Base-by-base conservation (phyloP, 2,113 vertebrate genomes). In the Mustela lutreola region DNA sequence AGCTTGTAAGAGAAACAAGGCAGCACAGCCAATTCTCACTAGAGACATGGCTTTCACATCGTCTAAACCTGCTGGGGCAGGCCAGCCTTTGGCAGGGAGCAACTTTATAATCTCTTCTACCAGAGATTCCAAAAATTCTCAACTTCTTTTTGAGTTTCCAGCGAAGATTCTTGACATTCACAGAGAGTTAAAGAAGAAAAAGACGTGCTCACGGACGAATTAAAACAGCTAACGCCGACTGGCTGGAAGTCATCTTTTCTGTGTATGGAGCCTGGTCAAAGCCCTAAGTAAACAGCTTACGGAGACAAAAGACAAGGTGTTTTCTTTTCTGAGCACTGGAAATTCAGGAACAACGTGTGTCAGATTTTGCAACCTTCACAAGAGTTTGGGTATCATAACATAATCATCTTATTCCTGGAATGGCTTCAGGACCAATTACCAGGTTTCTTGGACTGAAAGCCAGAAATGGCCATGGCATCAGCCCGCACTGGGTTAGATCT, bases 291-390 rank as follows among this genome's bases (percentile, higher is more conserved):
- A 98, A 97, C 75, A 97, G 83, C n/a, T 76, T 31, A 21, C 0
- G 4, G 94, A 95, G 63, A 95, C 95, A 96, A 95, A 96, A 95
- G 91, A 62, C 39, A 62, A 96, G 63, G 42, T 94, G 81, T 88
- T 97, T 95, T 95, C 53, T 88, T 92, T 93, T 63, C 62, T 71
- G 36, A 88, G 79, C 45, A 28, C 96, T 95, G 83, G 95, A 96
- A 96, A 96, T 92, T 97, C 92, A 89, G 76, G 87, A 98, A 91
- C 45, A 95, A 85, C 97, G 71, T 85, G 88, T 1, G 1, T 78
- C 45, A 42, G 92, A 90, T 97, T 97, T 97, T 95, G 89, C 90
- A 96, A 95, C 24, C 56, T 93, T 89, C 7, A 11, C 33, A 31
- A 62, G 82, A 90, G 79, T 60, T 65, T 97, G 71, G 63, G 79